Evolutionary conservation across 2,113 vertebrate genomes (phyloP).

Genomic region (Peucedramus taeniatus): DNA sequence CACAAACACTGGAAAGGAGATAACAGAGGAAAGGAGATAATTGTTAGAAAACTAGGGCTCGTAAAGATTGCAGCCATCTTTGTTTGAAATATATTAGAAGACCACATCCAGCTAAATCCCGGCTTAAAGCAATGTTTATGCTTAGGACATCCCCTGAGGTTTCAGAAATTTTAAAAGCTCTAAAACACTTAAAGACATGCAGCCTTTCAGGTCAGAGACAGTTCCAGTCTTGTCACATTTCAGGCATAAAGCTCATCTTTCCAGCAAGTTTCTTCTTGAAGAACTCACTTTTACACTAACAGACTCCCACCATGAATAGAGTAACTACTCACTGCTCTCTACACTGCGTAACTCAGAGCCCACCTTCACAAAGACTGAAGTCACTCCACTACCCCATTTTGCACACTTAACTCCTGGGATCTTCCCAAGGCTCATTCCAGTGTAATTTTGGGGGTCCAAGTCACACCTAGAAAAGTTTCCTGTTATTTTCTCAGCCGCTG

Average conservation of each 20-base stretch:
- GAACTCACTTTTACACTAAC: background rate
- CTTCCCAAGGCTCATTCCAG: background rate
- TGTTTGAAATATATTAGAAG: background rate
- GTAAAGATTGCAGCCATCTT: background rate
- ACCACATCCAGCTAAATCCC: background rate
- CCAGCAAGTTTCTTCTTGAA: background rate
- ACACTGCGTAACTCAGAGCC: background rate
- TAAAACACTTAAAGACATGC: background rate
- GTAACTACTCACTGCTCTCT: background rate
- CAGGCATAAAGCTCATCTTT: background rate
- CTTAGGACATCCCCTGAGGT: background rate
- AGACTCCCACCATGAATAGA: background rate
- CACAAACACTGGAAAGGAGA: background rate
- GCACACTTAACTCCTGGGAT: background rate
- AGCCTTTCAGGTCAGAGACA: background rate
- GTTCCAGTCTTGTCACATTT: background rate
- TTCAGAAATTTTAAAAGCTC: background rate
- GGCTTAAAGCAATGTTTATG: background rate
- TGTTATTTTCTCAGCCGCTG: background rate
- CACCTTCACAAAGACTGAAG: background rate
- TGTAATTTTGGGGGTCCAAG: background rate
- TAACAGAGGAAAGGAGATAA: background rate
- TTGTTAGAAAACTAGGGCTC: background rate
- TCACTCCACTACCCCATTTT: background rate
- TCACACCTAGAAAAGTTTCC: background rate